Percentiles rank a stretch among this genome's conserved stretches.
These are phyloP conservation scores for Campopleginae sp. DNA, from an alignment of 2,888 invertebrate genomes.

Conservation along the genomic window DNA sequence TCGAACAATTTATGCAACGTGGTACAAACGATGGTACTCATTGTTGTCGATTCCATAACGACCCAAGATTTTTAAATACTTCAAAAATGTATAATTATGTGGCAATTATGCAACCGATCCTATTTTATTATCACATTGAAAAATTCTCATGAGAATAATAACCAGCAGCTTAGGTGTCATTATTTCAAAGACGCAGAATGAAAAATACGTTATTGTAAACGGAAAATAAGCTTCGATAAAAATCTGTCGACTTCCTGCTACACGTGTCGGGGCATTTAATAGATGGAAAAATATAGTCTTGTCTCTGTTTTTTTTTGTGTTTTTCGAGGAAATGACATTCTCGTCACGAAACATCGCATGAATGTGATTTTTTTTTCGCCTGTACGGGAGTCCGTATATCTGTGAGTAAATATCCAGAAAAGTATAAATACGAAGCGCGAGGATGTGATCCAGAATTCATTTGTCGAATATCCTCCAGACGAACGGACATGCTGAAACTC, in stretches of 20 bases:
- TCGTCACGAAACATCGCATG: constrained; percentile 37
- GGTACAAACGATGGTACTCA: not conserved
- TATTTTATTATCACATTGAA: not conserved
- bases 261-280: constrained; percentile 9
- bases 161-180: constrained; percentile 7
- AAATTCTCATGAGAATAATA: constrained; percentile 22
- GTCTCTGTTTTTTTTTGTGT: constrained; percentile 11
- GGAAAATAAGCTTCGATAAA: constrained; percentile 1
- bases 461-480: not conserved
- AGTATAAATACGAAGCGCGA: constrained; percentile 49
- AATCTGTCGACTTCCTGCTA: constrained; percentile 53
- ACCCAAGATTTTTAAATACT: not conserved
- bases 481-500: constrained; percentile 68
- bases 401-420: not conserved
- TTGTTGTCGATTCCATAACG: not conserved
- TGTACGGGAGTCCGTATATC: not conserved
- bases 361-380: not conserved
- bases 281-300: constrained; percentile 15
- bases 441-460: constrained; percentile 6
- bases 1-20: not conserved
- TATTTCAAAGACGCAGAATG: constrained; percentile 3
- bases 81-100: not conserved
- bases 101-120: not conserved
- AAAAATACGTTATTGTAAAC: not conserved
- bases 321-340: constrained; percentile 45